Evolutionary conservation across 1,140 invertebrate species (phyloP).

Genomic region (Conopomorpha cramerella): DNA sequence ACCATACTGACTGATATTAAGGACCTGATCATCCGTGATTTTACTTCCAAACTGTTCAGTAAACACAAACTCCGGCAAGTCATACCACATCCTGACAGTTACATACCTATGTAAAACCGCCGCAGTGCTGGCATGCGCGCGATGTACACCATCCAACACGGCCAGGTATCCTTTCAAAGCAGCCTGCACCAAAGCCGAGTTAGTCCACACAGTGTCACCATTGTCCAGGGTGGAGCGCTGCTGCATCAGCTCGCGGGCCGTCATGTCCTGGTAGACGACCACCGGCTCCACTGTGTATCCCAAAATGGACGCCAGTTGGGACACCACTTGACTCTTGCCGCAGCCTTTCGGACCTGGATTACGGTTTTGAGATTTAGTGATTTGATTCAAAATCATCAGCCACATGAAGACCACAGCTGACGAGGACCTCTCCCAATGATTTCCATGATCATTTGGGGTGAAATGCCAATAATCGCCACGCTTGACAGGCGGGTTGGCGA

Average conservation of each 20-base stretch:
- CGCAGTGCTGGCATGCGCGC: slow-evolving; percentile 88
- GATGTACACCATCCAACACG: slow-evolving; percentile 90
- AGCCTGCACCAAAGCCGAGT: slow-evolving; percentile 84
- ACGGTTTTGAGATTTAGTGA: too few relatives aligned
- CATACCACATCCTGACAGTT: too few relatives aligned
- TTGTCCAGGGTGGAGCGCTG: slow-evolving; percentile 83
- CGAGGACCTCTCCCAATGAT: too few relatives aligned
- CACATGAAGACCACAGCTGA: too few relatives aligned
- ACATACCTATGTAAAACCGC: slow-evolving; percentile 82
- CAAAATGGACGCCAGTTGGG: slow-evolving; percentile 75
- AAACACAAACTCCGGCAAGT: too few relatives aligned
- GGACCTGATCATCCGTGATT: too few relatives aligned
- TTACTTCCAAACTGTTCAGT: too few relatives aligned
- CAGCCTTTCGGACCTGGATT: slow-evolving; percentile 85
- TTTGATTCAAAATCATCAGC: too few relatives aligned
- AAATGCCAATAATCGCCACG: too few relatives aligned
- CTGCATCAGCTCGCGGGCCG: slow-evolving; percentile 90
- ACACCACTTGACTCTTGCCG: slow-evolving; percentile 85
- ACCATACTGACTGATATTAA: too few relatives aligned
- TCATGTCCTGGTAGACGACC: slow-evolving; percentile 97
- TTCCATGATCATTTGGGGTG: too few relatives aligned
- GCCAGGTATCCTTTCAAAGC: slow-evolving; percentile 86
- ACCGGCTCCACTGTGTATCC: slow-evolving; percentile 85
- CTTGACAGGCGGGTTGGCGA: too few relatives aligned
- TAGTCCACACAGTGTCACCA: slow-evolving; percentile 93